A percentile compares a stretch with the other conserved stretches of the same genome.
phyloP scores from a whole-genome alignment of 92 coral and sea anemone species.

The Porites divaricata region DNA sequence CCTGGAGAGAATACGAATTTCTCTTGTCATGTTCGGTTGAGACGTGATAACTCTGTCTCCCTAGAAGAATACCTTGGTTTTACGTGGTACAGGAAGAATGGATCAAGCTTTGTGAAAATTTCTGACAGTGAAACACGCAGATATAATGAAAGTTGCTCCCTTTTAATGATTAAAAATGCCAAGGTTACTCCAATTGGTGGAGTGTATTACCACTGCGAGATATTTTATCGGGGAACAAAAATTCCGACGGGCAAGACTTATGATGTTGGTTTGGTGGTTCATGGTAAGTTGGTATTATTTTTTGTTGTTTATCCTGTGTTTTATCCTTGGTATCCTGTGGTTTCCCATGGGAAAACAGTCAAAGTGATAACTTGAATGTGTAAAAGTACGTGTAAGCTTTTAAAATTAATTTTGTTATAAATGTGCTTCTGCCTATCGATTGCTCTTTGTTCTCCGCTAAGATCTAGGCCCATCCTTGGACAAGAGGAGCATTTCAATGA shows the following conservation, averaged over 20 bases:
- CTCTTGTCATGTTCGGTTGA: not conserved
- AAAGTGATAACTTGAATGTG: too few species aligned
- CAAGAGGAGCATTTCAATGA: too few species aligned
- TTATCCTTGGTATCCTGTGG: too few species aligned
- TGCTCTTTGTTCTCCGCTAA: too few species aligned
- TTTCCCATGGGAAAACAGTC: too few species aligned
- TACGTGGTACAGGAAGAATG: slow-evolving; percentile 42
- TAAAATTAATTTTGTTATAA: too few species aligned
- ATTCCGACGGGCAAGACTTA: not conserved
- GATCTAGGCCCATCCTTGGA: too few species aligned
- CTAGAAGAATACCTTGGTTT: slow-evolving; percentile 22
- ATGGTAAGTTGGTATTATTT: not conserved
- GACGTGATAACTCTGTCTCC: not conserved
- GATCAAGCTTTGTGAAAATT: not conserved
- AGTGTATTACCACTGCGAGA: not conserved
- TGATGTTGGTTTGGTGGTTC: not conserved
- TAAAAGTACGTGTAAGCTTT: too few species aligned
- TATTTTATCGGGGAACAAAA: not conserved
- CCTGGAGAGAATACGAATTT: slow-evolving; percentile 1
- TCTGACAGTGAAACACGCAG: slow-evolving; percentile 7
- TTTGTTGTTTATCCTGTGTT: not conserved
- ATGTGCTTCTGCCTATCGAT: too few species aligned
- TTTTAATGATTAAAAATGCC: slow-evolving; percentile 32
- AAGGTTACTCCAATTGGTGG: slow-evolving; percentile 1
- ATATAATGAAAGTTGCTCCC: not conserved